Base-by-base conservation (phyloP, 2,797 vertebrate genomes). In the Cottoperca gobio region DNA sequence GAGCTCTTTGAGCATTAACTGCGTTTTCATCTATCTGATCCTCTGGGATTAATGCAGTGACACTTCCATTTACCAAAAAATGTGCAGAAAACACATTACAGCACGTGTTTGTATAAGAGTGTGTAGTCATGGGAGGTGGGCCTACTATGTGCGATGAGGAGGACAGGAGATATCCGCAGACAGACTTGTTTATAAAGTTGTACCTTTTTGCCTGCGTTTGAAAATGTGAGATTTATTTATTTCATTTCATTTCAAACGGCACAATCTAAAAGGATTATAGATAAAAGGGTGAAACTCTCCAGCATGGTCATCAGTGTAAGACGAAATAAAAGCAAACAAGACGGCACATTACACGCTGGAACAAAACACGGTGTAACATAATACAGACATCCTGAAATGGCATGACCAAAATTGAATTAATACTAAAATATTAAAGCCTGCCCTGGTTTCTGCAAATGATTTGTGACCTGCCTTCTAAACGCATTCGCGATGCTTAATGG, bases 381-480 rank as follows among this genome's bases (percentile, higher is more conserved):
- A 43, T 16, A 21, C 60, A 59, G 48, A 43, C 61, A 17, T 52
- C 26, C 24, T 16, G 16, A 39, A 80, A 68, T 50, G 46, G 70
- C 45, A 70, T 13, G 26, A 70, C 67, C 53, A 13, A 65, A 62
- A 55, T 72, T 5, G 49, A 76, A 84, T 84, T 81, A 78, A 71
- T 33, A 10, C 31, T 60, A 57, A 82, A 83, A 87, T 42, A 60
- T 76, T 76, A 67, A 73, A 74, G 57, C 39, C 67, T 72, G 4
- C 9, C 1, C 11, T 28, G 53, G 50, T 80, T 71, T 58, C 75
- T 67, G 65, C 40, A 57, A 65, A 82, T 74, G 45, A 83, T 84
- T 81, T 75, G 79, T 61, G 81, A 80, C 73, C 70, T 61, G 78
- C 54, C 60, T 59, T 63, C 73, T 66, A 66, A 89, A 70, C 2